phyloP scores from a whole-genome alignment of 35 echinoderm and acorn worm species.

The Patiria miniata region DNA sequence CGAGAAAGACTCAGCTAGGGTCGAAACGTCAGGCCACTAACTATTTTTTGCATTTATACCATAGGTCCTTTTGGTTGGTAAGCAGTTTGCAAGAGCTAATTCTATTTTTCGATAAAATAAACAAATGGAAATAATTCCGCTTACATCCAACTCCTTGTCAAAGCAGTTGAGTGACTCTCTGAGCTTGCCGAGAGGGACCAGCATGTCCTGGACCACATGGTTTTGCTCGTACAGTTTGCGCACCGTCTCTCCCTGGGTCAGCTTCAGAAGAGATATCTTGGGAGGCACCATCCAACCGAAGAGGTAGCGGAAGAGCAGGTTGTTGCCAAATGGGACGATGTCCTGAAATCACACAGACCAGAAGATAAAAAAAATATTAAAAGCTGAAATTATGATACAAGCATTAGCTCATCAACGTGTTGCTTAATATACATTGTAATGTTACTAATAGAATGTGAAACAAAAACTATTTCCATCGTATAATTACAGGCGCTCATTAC shows the following conservation, averaged over 20 bases:
- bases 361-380: not conserved
- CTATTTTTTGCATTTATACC: no score
- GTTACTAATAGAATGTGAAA: no score
- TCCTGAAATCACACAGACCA: slow-evolving; percentile 65
- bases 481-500: no score
- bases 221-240: slow-evolving; percentile 77
- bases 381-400: no score
- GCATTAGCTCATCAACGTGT: no score
- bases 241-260: slow-evolving; percentile 79
- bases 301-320: slow-evolving; percentile 81
- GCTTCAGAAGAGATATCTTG: slow-evolving; percentile 87
- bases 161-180: slow-evolving; percentile 60
- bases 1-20: no score
- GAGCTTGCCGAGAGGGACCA: slow-evolving; percentile 71
- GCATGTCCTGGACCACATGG: slow-evolving; percentile 91
- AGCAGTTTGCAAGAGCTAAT: no score
- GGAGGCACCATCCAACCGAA: slow-evolving; percentile 93
- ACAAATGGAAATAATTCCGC: not conserved
- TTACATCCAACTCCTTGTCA: slow-evolving; percentile 84
- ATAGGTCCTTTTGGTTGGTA: no score
- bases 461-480: no score
- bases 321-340: slow-evolving; percentile 95
- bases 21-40: no score
- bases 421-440: no score
- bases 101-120: no score